phyloP scores from a whole-genome alignment of 2,113 vertebrate species.

The Corythoichthys intestinalis region DNA sequence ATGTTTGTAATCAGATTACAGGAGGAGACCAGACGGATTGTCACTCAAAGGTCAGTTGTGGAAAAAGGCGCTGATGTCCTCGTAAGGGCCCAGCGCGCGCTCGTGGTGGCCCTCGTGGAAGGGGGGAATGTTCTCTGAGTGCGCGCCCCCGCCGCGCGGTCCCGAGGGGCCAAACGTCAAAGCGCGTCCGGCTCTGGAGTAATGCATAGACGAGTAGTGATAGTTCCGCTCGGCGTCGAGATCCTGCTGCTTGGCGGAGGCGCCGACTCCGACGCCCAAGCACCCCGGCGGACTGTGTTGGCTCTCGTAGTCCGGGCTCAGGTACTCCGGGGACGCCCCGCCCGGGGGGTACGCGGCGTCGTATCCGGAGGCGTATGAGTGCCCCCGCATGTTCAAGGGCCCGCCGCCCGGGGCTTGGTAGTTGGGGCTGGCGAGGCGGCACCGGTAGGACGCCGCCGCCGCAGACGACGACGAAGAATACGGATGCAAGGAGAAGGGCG shows the following conservation, averaged over 20 bases:
- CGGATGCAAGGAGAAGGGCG: slow-evolving; percentile 88
- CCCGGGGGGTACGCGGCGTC: slow-evolving; percentile 81
- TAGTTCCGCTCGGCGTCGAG: slow-evolving; percentile 90
- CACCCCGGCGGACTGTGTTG: slow-evolving; percentile 90
- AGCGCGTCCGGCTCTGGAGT: slow-evolving; percentile 81
- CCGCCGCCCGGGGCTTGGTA: slow-evolving; percentile 82
- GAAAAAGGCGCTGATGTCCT: slow-evolving; percentile 97
- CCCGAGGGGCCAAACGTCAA: slow-evolving; percentile 85
- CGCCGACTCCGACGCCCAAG: slow-evolving; percentile 79
- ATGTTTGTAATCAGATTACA: slow-evolving; percentile 44
- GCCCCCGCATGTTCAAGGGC: slow-evolving; percentile 80
- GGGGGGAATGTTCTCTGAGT: slow-evolving; percentile 92
- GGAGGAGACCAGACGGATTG: slow-evolving; percentile 30
- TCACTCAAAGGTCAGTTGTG: slow-evolving; percentile 77
- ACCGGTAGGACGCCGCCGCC: slow-evolving; percentile 70
- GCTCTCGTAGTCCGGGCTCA: slow-evolving; percentile 92
- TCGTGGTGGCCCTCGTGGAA: slow-evolving; percentile 92
- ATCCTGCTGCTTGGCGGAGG: slow-evolving; percentile 87
- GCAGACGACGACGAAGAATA: slow-evolving; percentile 61
- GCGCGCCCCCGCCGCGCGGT: slow-evolving; percentile 79
- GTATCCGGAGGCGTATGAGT: slow-evolving; percentile 83
- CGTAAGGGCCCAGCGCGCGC: slow-evolving; percentile 82
- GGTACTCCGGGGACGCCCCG: slow-evolving; percentile 90
- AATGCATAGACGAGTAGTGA: slow-evolving; percentile 95
- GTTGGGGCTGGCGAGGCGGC: slow-evolving; percentile 86